Conservation (phyloP, 2,888 invertebrate genomes). For the Anoncus sp. region DNA sequence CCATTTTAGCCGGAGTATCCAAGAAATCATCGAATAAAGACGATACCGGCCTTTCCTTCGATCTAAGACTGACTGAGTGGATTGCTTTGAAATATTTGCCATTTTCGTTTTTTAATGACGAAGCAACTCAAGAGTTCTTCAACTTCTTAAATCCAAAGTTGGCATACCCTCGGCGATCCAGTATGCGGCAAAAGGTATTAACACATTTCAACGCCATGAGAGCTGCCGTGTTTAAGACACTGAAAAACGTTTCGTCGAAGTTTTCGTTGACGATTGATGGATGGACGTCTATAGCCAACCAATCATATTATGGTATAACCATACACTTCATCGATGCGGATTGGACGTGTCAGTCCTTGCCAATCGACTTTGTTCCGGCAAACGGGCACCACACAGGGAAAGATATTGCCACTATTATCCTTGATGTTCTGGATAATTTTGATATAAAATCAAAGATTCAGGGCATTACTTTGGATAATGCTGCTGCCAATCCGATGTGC, state of each 20-base stretch:
- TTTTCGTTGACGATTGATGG: constrained; percentile 63
- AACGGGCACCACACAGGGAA: constrained; percentile 47
- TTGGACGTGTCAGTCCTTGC: constrained; percentile 56
- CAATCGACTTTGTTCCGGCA: constrained; percentile 55
- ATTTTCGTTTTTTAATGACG: constrained; percentile 51
- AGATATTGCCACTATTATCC: constrained; percentile 47
- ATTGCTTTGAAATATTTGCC: constrained; percentile 37
- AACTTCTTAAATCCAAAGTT: constrained; percentile 41
- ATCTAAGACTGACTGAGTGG: constrained; percentile 31
- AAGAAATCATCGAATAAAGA: constrained; percentile 6
- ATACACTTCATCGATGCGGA: constrained; percentile 59
- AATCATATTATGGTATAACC: constrained; percentile 59
- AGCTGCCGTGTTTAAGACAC: constrained; percentile 45
- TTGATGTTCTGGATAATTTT: constrained; percentile 27
- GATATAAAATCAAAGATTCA: constrained; percentile 20
- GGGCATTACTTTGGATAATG: constrained; percentile 40
- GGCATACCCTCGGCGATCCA: constrained; percentile 44
- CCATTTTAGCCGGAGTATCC: no score
- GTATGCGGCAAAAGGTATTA: constrained; percentile 42
- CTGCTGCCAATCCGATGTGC: constrained; percentile 41
- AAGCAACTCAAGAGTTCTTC: constrained; percentile 49
- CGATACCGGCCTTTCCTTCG: constrained; percentile 10
- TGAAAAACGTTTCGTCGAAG: constrained; percentile 54
- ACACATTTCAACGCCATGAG: constrained; percentile 47
- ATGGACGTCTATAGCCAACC: constrained; percentile 52